Percentiles rank a stretch among this genome's conserved stretches.
phyloP scores from a whole-genome alignment of 2,888 invertebrate species.

The Crioceris asparagi region DNA sequence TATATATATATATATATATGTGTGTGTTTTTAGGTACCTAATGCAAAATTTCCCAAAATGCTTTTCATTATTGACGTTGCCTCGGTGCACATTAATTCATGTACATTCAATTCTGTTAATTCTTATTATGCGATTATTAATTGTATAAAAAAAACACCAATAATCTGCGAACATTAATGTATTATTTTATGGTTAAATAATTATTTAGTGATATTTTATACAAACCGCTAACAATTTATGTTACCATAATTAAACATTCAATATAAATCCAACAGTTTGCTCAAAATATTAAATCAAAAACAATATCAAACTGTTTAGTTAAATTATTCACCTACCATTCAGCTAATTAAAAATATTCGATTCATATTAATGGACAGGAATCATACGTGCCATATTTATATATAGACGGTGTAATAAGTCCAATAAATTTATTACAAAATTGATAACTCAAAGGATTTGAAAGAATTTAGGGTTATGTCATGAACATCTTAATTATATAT shows the following conservation, averaged over 20 bases:
- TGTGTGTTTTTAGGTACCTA: too few relatives aligned
- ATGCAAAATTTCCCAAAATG: too few relatives aligned
- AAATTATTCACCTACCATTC: slow-evolving; percentile 1
- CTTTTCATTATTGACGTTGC: too few relatives aligned
- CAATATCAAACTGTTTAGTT: too few relatives aligned
- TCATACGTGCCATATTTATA: too few relatives aligned
- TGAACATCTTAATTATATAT: too few relatives aligned
- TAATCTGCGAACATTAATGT: slow-evolving; percentile 4
- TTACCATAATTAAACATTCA: slow-evolving; percentile 11
- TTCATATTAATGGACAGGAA: not conserved
- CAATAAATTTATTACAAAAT: too few relatives aligned
- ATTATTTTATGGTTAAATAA: slow-evolving; percentile 5
- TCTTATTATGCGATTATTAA: slow-evolving; percentile 1
- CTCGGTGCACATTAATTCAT: slow-evolving; percentile 4
- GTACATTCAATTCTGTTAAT: slow-evolving; percentile 1
- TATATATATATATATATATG: too few relatives aligned
- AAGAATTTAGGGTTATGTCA: too few relatives aligned
- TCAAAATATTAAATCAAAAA: slow-evolving; percentile 10
- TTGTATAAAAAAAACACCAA: not conserved
- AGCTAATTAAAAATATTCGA: not conserved
- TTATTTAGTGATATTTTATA: slow-evolving; percentile 10
- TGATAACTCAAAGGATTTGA: too few relatives aligned
- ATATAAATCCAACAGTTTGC: slow-evolving; percentile 8
- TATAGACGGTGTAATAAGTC: too few relatives aligned
- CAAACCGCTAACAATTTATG: slow-evolving; percentile 13